These are phyloP conservation scores for Emydocephalus ijimae DNA, from an alignment of 2,113 vertebrate genomes.

Conservation along the genomic window DNA sequence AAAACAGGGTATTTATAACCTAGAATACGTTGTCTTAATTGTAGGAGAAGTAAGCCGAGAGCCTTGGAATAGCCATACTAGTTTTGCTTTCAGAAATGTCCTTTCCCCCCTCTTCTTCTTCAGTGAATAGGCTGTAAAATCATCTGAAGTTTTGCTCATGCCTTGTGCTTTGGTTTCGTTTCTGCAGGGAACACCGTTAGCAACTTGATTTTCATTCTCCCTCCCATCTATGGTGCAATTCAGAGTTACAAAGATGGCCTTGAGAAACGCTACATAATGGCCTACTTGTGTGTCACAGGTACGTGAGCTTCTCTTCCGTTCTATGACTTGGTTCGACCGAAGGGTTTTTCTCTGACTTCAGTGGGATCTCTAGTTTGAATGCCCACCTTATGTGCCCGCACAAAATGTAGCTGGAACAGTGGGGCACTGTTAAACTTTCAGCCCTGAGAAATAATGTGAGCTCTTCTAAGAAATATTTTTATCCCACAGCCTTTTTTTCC, in stretches of 20 bases:
- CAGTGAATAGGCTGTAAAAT: conserved; percentile 1
- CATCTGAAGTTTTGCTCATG: conserved; percentile 13
- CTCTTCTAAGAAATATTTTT: not conserved
- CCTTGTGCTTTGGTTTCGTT: conserved; percentile 45
- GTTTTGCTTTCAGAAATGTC: not conserved
- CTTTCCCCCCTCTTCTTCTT: not conserved
- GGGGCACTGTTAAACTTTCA: not conserved
- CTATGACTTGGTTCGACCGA: not conserved
- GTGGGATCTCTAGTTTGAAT: not conserved
- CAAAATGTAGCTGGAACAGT: not conserved
- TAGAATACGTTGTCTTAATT: not conserved
- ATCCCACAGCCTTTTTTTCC: not conserved
- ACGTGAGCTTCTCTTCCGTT: conserved; percentile 47
- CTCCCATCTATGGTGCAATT: conserved; percentile 90
- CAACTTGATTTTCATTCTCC: conserved; percentile 98
- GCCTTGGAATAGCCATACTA: not conserved
- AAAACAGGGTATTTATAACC: not conserved
- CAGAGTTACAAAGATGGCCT: conserved; percentile 84
- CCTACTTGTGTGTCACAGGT: conserved; percentile 93
- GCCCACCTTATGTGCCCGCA: no score
- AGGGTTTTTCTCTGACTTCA: not conserved
- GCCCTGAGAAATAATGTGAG: not conserved
- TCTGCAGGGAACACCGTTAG: conserved; percentile 95
- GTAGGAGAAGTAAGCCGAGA: not conserved
- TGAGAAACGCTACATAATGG: conserved; percentile 87